Percentiles rank a stretch among this genome's conserved stretches.
Conservation (phyloP, 37 sponge, comb jelly and placozoan species). For the Bolinopsis microptera region DNA sequence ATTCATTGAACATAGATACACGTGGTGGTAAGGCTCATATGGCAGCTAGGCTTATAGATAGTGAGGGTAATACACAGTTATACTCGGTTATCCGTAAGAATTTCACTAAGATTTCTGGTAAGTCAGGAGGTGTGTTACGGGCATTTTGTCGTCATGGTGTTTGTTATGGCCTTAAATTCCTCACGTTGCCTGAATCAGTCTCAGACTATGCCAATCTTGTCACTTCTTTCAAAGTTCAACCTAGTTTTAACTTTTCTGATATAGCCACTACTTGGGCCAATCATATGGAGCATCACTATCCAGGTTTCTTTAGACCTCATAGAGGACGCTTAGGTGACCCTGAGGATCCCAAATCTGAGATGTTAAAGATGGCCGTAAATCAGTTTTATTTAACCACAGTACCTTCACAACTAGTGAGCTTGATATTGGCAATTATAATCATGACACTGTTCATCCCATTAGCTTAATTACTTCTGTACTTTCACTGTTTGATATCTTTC, state of each 20-base stretch:
- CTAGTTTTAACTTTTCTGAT: neutral
- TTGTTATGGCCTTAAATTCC: neutral
- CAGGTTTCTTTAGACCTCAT: neutral
- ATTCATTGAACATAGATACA: neutral
- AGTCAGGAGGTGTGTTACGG: neutral
- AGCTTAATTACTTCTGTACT: neutral
- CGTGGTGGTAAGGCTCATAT: conserved; percentile 27
- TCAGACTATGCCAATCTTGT: neutral
- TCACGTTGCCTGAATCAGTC: neutral
- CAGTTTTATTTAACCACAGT: neutral
- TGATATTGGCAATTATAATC: neutral
- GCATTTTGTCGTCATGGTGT: neutral
- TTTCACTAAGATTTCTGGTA: neutral
- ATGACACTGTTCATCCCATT: neutral
- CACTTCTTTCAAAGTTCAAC: neutral
- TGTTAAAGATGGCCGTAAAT: neutral
- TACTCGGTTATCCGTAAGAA: neutral
- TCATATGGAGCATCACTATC: neutral
- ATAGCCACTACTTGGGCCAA: neutral
- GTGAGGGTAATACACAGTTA: neutral
- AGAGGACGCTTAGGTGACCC: neutral
- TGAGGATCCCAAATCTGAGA: neutral
- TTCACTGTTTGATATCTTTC: too few species aligned
- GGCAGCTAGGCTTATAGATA: neutral
- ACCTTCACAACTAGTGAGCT: neutral